Conservation (phyloP, 2,113 vertebrate species). For the Channa argus region DNA sequence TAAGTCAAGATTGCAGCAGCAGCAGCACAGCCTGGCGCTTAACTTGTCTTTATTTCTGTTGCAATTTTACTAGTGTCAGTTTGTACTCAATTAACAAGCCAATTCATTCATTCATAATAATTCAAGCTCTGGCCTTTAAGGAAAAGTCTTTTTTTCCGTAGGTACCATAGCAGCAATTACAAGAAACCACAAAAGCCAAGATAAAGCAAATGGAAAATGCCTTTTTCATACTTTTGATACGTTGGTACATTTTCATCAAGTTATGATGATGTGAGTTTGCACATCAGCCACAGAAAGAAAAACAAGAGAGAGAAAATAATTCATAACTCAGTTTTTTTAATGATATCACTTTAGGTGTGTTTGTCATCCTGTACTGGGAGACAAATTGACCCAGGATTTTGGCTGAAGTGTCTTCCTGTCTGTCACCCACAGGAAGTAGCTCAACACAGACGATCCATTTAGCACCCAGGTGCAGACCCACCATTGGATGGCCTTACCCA, state of each 20-base stretch:
- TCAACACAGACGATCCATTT: slow-evolving; percentile 81
- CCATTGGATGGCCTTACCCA: slow-evolving; percentile 78
- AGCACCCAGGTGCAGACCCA: slow-evolving; percentile 82
- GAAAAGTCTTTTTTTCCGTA: too few relatives aligned
- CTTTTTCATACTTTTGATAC: not conserved
- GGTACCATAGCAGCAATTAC: too few relatives aligned
- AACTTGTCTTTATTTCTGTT: slow-evolving; percentile 26
- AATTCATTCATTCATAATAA: not conserved
- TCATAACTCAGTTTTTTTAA: not conserved
- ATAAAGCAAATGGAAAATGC: not conserved
- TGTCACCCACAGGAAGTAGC: slow-evolving; percentile 77
- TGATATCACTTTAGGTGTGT: slow-evolving; percentile 46
- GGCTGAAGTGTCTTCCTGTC: slow-evolving; percentile 80
- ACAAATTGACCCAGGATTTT: slow-evolving; percentile 68
- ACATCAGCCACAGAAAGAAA: too few relatives aligned
- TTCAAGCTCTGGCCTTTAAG: too few relatives aligned
- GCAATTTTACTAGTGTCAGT: slow-evolving; percentile 32
- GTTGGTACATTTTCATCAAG: too few relatives aligned
- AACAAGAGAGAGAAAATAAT: not conserved
- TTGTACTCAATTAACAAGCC: slow-evolving; percentile 33
- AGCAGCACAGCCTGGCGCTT: slow-evolving; percentile 9
- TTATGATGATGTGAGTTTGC: too few relatives aligned
- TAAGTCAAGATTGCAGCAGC: slow-evolving; percentile 40
- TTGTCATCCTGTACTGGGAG: slow-evolving; percentile 43
- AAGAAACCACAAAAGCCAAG: too few relatives aligned